Base-by-base conservation (phyloP, 1,140 invertebrate species). In the Heliconius melpomene region DNA sequence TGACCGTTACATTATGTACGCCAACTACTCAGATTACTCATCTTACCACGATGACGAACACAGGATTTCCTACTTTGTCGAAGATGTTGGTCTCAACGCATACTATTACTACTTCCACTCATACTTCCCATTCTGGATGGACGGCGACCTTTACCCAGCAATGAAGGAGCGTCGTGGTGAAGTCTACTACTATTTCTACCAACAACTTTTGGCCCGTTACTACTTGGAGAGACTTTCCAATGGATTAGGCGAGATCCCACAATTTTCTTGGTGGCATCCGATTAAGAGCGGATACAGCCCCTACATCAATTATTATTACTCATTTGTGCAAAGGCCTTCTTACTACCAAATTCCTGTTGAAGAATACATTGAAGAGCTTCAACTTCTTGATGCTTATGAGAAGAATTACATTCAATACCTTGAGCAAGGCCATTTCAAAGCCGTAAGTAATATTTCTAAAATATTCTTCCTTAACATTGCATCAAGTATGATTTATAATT, bases 81-180 rank as follows among this genome's bases (percentile, higher is more conserved):
- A 98, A 81, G 97, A 97, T 89, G 93, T 96, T 76, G 96, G 96
- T 79, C 92, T 97, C n/a, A 97, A 97, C 85, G 88, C 95, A 2
- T 96, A 96, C 84, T 97, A 97, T 89, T 96, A 96, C 85, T 96
- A 96, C 83, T 93, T 95, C 71, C 95, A 96, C 76, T 81, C 97
- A 38, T 95, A 96, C 29, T 96, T 95, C 82, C 96, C 97, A 3
- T 94, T 91, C 90, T 96, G 96, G 94, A 94, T 96, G 57, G 94
- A 91, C 82, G 93, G 94, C 80, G 90, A 95, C 36, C 83, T 94
- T 13, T 94, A 93, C 82, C 90, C 94, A 40, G 80, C 96, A 54
- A 86, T 91, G 2, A 94, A 95, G 78, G 93, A 96, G 74, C 90
- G 93, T 70, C 95, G 96, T 74, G 97, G 97, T 60, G 96, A 97